phyloP scores from a whole-genome alignment of 2,888 invertebrate genomes.

The Philhelius pedissequus region DNA sequence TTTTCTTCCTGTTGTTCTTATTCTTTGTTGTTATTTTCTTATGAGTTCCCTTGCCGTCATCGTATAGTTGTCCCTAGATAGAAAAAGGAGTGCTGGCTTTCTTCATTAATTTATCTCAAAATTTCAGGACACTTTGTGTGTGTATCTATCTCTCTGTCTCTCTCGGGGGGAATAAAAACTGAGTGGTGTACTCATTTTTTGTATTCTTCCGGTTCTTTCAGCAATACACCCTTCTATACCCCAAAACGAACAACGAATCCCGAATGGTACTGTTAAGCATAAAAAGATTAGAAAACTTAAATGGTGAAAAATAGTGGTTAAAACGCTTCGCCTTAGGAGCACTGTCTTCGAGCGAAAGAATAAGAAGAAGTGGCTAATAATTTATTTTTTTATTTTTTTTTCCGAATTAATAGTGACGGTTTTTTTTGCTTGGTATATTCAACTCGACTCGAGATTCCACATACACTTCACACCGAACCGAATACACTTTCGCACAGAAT shows the following conservation, averaged over 20 bases:
- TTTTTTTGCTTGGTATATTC: neutral
- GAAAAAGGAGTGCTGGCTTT: constrained; percentile 58
- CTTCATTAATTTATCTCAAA: constrained; percentile 67
- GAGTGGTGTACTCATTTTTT: neutral
- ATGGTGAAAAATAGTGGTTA: constrained; percentile 69
- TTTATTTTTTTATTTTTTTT: constrained; percentile 47
- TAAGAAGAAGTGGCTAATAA: constrained; percentile 66
- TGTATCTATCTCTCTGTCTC: neutral
- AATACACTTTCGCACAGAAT: neutral
- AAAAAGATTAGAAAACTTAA: constrained; percentile 63
- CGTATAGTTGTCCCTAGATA: neutral
- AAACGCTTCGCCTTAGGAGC: constrained; percentile 45
- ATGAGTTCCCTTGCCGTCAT: neutral
- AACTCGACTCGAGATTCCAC: neutral
- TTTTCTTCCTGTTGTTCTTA: neutral
- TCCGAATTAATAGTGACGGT: constrained; percentile 61
- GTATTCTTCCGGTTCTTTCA: neutral
- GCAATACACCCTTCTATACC: neutral
- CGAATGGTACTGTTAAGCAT: constrained; percentile 55
- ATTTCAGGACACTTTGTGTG: constrained; percentile 62
- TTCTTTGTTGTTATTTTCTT: constrained; percentile 11
- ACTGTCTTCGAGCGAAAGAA: constrained; percentile 42
- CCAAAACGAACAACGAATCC: constrained; percentile 12
- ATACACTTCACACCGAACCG: neutral
- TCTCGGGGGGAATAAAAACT: constrained; percentile 31